Base-by-base conservation (phyloP, 2,797 vertebrate genomes). In the Nannoperca australis region DNA sequence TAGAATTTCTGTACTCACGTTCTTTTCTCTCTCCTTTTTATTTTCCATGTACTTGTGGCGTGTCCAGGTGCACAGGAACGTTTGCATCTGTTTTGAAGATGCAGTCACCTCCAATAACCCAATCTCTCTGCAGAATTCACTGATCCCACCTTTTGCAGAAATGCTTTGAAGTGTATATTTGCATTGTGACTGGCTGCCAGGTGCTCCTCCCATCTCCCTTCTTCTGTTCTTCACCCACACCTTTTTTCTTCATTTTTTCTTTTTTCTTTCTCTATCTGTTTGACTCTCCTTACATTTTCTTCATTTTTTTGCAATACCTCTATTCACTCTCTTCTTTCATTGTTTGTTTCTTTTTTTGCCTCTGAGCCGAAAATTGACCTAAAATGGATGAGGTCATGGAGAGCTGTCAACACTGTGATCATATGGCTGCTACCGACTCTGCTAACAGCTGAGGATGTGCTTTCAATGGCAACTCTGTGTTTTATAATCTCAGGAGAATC, bases 341-440 rank as follows among this genome's bases (percentile, higher is more conserved):
- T 67, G 70, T 6, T 65, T 81, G 65, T 32, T 77, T 58, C 42
- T 34, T 53, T 67, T 72, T 83, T 56, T 83, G 76, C 79, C 87
- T 88, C 82, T 90, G 85, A 91, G 85, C 88, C 47, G 73, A 93
- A 92, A 91, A 89, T 91, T 92, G 88, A 93, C 92, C 84, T 85
- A 92, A 95, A 94, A 94, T 88, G 88, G 82, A 92, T 93, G 89
- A 94, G 92, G 89, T 95, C 94, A 95, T 90, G 86, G 77, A 82
- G 79, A 92, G 85, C 93, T 96, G 94, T 95, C 94, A 95, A 88
- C 94, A 88, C 94, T 80, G 87, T 88, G 93, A 95, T 95, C 91
- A 86, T 93, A 93, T 95, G 94, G 85, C 93, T 69, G 87, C 90
- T 91, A 86, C 89, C 79, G 89, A 89, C 91, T 88, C 78, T 34